Percentiles rank a stretch among this genome's conserved stretches.
Conservation (phyloP, 2,888 invertebrate species). For the Aproaerema taeniolella region DNA sequence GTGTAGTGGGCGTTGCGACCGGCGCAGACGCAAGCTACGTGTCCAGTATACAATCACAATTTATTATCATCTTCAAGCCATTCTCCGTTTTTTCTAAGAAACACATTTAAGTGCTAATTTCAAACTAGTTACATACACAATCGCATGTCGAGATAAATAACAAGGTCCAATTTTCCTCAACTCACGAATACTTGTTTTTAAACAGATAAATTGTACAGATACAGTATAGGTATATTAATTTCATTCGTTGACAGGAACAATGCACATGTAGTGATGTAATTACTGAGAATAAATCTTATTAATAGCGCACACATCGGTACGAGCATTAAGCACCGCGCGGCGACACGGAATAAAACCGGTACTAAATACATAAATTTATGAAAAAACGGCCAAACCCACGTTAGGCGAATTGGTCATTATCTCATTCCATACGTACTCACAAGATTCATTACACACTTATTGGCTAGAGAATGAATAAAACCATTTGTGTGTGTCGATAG, state of each 20-base stretch:
- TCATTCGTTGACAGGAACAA: neutral
- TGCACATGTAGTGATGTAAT: slow-evolving; percentile 24
- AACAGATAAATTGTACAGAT: no score
- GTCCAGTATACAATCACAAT: no score
- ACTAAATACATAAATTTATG: slow-evolving; percentile 57
- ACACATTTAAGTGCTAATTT: neutral
- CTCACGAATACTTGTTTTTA: no score
- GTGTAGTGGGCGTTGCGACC: no score
- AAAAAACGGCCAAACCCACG: slow-evolving; percentile 60
- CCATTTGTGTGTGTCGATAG: slow-evolving; percentile 57
- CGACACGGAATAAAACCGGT: slow-evolving; percentile 54
- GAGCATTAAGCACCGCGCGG: slow-evolving; percentile 3
- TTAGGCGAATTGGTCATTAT: slow-evolving; percentile 63
- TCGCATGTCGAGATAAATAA: no score
- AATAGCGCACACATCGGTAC: slow-evolving; percentile 14
- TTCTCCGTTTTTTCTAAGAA: neutral
- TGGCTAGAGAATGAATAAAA: slow-evolving; percentile 66
- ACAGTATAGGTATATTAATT: no score
- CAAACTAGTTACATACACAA: neutral
- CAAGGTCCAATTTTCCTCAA: no score
- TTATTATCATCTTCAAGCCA: neutral
- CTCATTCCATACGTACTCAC: slow-evolving; percentile 58
- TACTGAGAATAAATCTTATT: slow-evolving; percentile 26
- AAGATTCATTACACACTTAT: slow-evolving; percentile 73
- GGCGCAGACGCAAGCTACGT: neutral